Conservation (phyloP, 2,113 vertebrate genomes). For the Megaceryle torquata region DNA sequence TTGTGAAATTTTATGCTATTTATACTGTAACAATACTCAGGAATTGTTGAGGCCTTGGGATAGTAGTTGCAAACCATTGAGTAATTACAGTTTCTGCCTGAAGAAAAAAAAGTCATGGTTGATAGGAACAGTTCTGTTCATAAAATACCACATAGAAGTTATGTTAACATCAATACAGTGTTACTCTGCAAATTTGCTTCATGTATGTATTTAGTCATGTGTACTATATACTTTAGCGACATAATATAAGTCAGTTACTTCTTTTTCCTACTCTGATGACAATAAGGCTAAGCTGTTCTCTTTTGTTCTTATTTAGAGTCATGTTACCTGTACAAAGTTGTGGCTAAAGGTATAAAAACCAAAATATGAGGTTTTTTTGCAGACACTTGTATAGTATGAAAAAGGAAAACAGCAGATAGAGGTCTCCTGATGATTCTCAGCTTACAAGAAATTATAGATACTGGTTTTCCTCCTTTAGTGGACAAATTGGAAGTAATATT, state of each 20-base stretch:
- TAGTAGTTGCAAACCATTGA: background rate
- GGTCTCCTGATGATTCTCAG: background rate
- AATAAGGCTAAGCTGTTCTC: background rate
- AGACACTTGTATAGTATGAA: background rate
- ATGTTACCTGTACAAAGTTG: background rate
- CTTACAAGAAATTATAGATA: background rate
- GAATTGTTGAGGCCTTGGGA: background rate
- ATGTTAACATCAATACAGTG: background rate
- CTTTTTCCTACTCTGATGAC: background rate
- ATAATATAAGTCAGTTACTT: background rate
- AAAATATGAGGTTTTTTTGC: background rate
- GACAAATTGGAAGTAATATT: background rate
- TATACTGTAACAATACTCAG: background rate
- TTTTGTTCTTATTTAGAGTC: background rate
- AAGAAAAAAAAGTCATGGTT: background rate
- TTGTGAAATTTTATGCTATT: background rate
- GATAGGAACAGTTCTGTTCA: background rate
- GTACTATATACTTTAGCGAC: background rate
- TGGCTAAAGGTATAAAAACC: background rate
- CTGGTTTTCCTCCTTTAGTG: background rate
- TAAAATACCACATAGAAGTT: background rate
- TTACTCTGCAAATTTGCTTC: background rate
- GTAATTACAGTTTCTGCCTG: slow-evolving; percentile 1
- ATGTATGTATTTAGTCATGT: background rate
- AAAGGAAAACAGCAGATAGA: background rate